phyloP scores from a whole-genome alignment of 2,888 invertebrate genomes.

The Campoplex capitator region DNA sequence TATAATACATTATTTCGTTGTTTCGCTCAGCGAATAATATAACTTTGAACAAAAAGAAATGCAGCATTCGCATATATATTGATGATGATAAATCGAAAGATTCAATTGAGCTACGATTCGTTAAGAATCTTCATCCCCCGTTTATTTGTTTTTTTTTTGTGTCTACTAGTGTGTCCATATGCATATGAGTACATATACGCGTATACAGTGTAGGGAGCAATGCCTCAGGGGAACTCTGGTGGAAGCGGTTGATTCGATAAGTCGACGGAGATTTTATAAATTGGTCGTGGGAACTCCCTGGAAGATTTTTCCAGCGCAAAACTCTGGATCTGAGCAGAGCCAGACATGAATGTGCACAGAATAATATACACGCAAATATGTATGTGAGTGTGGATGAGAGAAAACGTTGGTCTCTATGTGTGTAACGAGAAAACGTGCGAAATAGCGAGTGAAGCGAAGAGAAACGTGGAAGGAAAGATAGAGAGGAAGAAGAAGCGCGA shows the following conservation, averaged over 20 bases:
- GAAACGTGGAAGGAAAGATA: constrained; percentile 13
- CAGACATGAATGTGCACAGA: background rate
- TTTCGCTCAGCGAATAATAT: background rate
- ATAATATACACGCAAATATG: background rate
- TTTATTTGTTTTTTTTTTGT: background rate
- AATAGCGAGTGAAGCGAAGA: constrained; percentile 40
- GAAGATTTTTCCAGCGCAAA: constrained; percentile 51
- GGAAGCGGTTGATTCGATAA: constrained; percentile 74
- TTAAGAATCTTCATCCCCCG: background rate
- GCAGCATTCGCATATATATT: background rate
- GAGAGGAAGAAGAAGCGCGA: constrained; percentile 11
- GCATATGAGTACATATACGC: background rate
- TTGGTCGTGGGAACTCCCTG: constrained; percentile 67
- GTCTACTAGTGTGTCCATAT: background rate
- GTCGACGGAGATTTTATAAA: constrained; percentile 76
- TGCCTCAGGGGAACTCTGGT: constrained; percentile 42
- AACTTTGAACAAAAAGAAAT: background rate
- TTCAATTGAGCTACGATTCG: background rate
- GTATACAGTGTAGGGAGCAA: constrained; percentile 11
- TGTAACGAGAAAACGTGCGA: constrained; percentile 55
- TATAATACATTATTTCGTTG: background rate
- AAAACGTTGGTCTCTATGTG: background rate
- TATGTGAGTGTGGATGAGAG: background rate
- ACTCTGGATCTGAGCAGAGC: background rate
- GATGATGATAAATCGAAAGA: background rate